phyloP scores from a whole-genome alignment of 2,113 vertebrate genomes.

The Spea bombifrons region DNA sequence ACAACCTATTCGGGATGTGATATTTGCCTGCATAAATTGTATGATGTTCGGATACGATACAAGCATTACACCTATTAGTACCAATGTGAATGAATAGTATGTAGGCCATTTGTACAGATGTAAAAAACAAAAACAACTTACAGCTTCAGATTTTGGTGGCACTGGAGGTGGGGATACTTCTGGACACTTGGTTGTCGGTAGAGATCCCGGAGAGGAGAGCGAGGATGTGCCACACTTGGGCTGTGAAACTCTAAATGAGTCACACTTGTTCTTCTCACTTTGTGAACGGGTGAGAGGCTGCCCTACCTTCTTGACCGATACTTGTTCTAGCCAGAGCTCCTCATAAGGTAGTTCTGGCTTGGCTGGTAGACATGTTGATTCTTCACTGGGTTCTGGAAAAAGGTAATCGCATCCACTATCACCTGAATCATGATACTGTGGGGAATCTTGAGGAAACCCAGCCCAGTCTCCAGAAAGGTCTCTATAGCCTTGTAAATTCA shows the following conservation, averaged over 20 bases:
- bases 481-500: slow-evolving; percentile 90
- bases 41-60: too few relatives aligned
- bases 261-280: slow-evolving; percentile 71
- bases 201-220: slow-evolving; percentile 66
- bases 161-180: slow-evolving; percentile 90
- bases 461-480: slow-evolving; percentile 84
- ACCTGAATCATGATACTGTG: slow-evolving; percentile 74
- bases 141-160: slow-evolving; percentile 98
- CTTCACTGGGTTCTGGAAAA: slow-evolving; percentile 78
- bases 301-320: slow-evolving; percentile 60
- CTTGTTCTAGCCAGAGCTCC: slow-evolving; percentile 92
- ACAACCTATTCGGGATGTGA: too few relatives aligned
- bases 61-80: too few relatives aligned
- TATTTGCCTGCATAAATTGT: too few relatives aligned
- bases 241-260: slow-evolving; percentile 65
- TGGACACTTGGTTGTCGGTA: slow-evolving; percentile 64
- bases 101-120: too few relatives aligned
- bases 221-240: slow-evolving; percentile 64
- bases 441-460: slow-evolving; percentile 74
- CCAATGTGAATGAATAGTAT: too few relatives aligned
- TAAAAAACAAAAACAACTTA: slow-evolving; percentile 67
- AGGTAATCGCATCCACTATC: slow-evolving; percentile 80
- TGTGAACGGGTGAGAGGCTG: slow-evolving; percentile 60
- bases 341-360: slow-evolving; percentile 89
- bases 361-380: slow-evolving; percentile 59